These are phyloP conservation scores for Trichogramma dendrolimi DNA, from an alignment of 2,888 invertebrate genomes.

Conservation along the genomic window DNA sequence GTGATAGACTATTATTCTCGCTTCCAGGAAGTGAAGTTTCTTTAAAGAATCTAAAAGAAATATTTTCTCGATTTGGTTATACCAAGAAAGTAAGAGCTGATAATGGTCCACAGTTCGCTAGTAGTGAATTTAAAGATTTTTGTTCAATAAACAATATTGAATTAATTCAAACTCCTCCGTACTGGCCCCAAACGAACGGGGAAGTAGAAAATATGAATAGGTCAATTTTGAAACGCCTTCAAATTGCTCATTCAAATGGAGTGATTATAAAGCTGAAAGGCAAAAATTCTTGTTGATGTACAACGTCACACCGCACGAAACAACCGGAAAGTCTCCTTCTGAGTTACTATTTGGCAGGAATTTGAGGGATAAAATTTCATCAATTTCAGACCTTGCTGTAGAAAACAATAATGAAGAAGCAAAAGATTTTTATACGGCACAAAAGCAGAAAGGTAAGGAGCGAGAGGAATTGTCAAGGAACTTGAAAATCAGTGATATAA, in stretches of 20 bases:
- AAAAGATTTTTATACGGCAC: conserved; percentile 8
- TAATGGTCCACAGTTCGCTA: too few species aligned
- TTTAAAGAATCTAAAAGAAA: too few species aligned
- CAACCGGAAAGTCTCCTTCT: conserved; percentile 34
- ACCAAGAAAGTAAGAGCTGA: too few species aligned
- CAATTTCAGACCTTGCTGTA: not conserved
- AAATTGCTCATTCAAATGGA: conserved; percentile 33
- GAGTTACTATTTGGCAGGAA: conserved; percentile 29
- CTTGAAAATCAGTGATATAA: not conserved
- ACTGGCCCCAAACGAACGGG: too few species aligned
- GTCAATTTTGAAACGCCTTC: conserved; percentile 35
- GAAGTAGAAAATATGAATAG: too few species aligned
- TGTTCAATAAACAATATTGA: too few species aligned
- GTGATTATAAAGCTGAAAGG: conserved; percentile 12
- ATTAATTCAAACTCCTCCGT: too few species aligned
- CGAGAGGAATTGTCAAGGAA: not conserved
- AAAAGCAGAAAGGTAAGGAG: conserved; percentile 10
- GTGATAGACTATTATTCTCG: too few species aligned
- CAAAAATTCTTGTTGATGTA: conserved; percentile 36
- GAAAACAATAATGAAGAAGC: conserved; percentile 13
- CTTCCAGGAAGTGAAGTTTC: too few species aligned
- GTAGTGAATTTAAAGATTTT: too few species aligned
- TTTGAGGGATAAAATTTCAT: conserved; percentile 38
- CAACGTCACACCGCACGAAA: conserved; percentile 38
- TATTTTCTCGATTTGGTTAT: too few species aligned